phyloP scores from a whole-genome alignment of 2,888 invertebrate genomes.

The Busseola fusca region DNA sequence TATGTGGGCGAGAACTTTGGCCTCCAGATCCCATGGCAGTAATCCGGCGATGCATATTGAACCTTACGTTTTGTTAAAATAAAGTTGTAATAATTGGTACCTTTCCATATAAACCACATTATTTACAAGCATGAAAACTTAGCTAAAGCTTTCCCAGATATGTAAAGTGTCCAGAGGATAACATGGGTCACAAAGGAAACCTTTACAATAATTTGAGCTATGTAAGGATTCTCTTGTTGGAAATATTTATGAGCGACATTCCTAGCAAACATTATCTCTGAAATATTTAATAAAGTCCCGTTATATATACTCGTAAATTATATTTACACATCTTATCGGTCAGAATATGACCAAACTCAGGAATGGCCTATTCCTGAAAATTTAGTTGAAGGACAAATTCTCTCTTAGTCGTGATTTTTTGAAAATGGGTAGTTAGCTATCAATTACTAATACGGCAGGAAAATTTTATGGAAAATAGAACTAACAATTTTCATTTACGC shows the following conservation, averaged over 20 bases:
- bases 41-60: too few species aligned
- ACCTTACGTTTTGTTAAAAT: not conserved
- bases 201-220: conserved; percentile 40
- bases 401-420: not conserved
- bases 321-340: not conserved
- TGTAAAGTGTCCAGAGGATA: conserved; percentile 29
- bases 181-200: conserved; percentile 41
- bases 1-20: too few species aligned
- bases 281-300: conserved; percentile 19
- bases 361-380: not conserved
- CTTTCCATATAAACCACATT: not conserved
- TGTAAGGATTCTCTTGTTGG: conserved; percentile 30
- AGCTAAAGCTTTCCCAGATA: conserved; percentile 26
- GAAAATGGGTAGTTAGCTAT: not conserved
- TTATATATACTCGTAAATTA: not conserved
- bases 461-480: not conserved
- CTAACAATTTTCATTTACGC: not conserved
- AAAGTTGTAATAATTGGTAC: not conserved
- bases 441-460: not conserved
- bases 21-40: too few species aligned
- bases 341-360: not conserved
- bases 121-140: conserved; percentile 17
- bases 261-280: conserved; percentile 8
- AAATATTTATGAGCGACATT: conserved; percentile 27
- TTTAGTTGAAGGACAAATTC: not conserved